Percentiles rank a stretch among this genome's conserved stretches.
Evolutionary conservation across 2,797 vertebrate species (phyloP).

Genomic region (Gouania willdenowi): DNA sequence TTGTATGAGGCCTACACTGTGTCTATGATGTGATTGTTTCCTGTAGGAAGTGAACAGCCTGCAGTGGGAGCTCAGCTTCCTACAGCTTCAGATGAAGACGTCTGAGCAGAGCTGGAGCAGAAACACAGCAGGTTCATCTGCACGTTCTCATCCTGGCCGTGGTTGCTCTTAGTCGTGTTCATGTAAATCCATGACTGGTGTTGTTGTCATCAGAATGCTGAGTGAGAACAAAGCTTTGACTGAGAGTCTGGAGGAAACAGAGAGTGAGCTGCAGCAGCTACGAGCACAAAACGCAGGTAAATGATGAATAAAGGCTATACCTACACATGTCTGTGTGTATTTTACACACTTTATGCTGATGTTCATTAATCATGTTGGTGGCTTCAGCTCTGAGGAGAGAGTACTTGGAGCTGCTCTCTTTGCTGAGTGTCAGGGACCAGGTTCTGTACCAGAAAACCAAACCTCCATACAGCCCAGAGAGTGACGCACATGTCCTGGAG

Average conservation of each 20-base stretch:
- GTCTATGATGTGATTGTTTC: no score
- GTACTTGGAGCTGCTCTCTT: constrained; percentile 80
- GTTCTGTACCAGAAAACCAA: constrained; percentile 70
- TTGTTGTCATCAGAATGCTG: constrained; percentile 68
- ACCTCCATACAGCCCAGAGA: constrained; percentile 46
- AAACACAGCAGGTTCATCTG: constrained; percentile 80
- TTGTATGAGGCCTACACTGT: no score
- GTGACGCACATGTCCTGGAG: constrained; percentile 78
- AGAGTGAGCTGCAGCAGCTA: constrained; percentile 74
- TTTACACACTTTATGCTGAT: background rate
- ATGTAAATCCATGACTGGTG: background rate
- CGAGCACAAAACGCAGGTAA: constrained; percentile 84
- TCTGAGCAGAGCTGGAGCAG: constrained; percentile 79
- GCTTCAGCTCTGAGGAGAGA: constrained; percentile 78
- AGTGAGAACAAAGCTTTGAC: constrained; percentile 82
- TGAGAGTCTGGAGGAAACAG: constrained; percentile 74
- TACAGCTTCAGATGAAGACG: constrained; percentile 85
- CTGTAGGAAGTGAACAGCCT: constrained; percentile 85
- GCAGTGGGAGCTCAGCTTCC: constrained; percentile 91
- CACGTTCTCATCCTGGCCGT: background rate
- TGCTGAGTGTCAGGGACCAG: constrained; percentile 80
- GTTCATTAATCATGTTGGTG: constrained; percentile 4
- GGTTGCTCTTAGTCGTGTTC: background rate
- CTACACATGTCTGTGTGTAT: no score
- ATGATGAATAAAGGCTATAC: constrained; percentile 14